Evolutionary conservation across 2,797 vertebrate species (phyloP).

Genomic region (Chloroceryle amazona): DNA sequence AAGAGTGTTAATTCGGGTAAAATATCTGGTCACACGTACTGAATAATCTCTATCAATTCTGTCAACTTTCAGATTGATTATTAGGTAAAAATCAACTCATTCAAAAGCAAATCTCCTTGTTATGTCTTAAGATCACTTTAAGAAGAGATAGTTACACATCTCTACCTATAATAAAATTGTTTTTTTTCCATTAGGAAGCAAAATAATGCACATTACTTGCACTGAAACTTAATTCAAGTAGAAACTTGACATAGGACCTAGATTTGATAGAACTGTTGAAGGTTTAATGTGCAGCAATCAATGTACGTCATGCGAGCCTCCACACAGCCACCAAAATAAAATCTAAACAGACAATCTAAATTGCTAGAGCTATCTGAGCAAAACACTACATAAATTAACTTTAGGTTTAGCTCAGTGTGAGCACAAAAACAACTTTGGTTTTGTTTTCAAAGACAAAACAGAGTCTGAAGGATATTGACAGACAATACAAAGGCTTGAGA

Average conservation of each 20-base stretch:
- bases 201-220: neutral
- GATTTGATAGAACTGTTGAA: neutral
- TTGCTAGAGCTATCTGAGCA: neutral
- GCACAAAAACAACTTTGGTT: constrained; percentile 47
- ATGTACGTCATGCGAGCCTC: neutral
- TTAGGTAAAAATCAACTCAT: neutral
- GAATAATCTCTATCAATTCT: neutral
- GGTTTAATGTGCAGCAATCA: neutral
- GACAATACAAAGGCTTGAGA: neutral
- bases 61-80: neutral
- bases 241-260: neutral
- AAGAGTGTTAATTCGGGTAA: neutral
- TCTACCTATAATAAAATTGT: neutral
- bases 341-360: neutral
- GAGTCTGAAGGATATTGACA: neutral
- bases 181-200: neutral
- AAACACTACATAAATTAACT: neutral
- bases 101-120: neutral
- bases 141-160: neutral
- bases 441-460: constrained; percentile 33
- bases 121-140: constrained; percentile 12
- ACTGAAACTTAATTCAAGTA: neutral
- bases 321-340: neutral
- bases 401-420: neutral
- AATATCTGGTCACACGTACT: neutral